These are phyloP conservation scores for Andrena minutula DNA, from an alignment of 2,888 invertebrate species.

Conservation along the genomic window DNA sequence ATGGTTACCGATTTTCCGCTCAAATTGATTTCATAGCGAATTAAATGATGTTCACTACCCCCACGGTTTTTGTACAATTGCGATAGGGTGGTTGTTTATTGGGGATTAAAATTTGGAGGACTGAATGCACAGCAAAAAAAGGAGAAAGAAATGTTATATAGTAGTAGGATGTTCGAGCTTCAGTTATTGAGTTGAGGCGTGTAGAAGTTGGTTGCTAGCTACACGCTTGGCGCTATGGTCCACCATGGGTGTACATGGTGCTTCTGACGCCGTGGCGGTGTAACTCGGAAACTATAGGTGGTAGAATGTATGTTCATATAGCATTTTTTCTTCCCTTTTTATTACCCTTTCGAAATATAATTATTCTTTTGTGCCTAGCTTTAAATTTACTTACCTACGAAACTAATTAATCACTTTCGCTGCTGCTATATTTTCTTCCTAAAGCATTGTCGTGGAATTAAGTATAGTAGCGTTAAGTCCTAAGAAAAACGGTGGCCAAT, in stretches of 20 bases:
- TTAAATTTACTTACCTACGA: background rate
- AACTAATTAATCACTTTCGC: background rate
- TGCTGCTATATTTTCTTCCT: background rate
- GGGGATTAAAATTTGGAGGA: background rate
- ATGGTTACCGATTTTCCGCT: slow-evolving; percentile 23
- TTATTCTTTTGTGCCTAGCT: too few relatives aligned
- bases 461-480: background rate
- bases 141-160: background rate
- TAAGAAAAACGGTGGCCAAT: background rate
- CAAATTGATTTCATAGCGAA: slow-evolving; percentile 19
- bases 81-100: background rate
- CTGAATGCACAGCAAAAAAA: background rate
- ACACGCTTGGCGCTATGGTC: background rate
- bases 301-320: too few relatives aligned
- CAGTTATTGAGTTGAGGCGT: background rate
- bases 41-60: background rate
- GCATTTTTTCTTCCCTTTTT: background rate
- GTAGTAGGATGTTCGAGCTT: background rate
- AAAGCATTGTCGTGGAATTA: background rate
- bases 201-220: background rate
- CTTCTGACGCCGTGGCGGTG: too few relatives aligned
- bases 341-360: too few relatives aligned
- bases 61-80: background rate
- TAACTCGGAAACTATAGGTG: too few relatives aligned
- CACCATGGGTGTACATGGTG: background rate